Percentiles rank a stretch among this genome's conserved stretches.
phyloP scores from a whole-genome alignment of 2,113 vertebrate genomes.

The Emydocephalus ijimae region DNA sequence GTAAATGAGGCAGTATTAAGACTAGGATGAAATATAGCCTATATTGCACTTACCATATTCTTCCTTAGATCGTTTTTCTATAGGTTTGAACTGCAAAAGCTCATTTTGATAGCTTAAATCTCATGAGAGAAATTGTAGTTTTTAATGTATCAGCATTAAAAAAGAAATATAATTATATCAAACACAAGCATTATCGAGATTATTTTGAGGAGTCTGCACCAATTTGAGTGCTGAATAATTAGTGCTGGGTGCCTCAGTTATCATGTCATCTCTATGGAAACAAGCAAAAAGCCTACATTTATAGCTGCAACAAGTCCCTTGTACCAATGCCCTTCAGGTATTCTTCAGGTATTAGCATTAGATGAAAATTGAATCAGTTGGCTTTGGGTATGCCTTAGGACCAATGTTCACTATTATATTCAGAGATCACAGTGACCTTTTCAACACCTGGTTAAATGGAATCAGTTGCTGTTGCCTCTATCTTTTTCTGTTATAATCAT shows the following conservation, averaged over 20 bases:
- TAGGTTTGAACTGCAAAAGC: not conserved
- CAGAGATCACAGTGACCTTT: not conserved
- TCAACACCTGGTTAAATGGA: not conserved
- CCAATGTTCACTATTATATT: not conserved
- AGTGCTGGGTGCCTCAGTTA: slow-evolving; percentile 55
- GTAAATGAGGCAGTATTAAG: not conserved
- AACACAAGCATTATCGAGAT: slow-evolving; percentile 60
- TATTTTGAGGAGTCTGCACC: slow-evolving; percentile 44
- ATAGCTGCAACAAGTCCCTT: slow-evolving; percentile 47
- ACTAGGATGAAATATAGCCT: not conserved
- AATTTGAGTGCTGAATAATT: slow-evolving; percentile 58
- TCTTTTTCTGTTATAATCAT: not conserved
- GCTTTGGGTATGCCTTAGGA: slow-evolving; percentile 3
- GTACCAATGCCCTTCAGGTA: slow-evolving; percentile 45
- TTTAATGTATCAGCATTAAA: slow-evolving; percentile 17
- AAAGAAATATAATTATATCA: slow-evolving; percentile 17
- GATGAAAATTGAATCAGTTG: slow-evolving; percentile 4
- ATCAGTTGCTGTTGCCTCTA: not conserved
- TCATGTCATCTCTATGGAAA: slow-evolving; percentile 62
- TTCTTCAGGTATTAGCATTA: slow-evolving; percentile 47
- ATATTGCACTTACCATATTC: not conserved
- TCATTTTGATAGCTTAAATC: slow-evolving; percentile 14
- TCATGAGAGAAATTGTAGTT: not conserved
- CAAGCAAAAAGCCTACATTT: slow-evolving; percentile 52
- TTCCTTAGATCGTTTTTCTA: not conserved